These are phyloP conservation scores for Adela reaumurella DNA, from an alignment of 2,888 invertebrate genomes.

Conservation along the genomic window DNA sequence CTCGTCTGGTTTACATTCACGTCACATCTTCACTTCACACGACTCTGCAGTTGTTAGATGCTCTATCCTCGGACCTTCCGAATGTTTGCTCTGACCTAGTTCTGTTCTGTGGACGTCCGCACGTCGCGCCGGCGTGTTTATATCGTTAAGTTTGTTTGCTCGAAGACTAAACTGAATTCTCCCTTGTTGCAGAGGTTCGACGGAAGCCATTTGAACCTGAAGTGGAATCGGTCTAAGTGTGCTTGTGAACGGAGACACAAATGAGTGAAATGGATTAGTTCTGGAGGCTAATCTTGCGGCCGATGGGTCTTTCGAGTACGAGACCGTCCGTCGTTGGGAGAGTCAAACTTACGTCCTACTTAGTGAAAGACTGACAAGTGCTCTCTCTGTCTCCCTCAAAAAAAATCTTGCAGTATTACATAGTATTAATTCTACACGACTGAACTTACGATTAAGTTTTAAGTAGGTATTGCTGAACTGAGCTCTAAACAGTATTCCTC, in stretches of 20 bases:
- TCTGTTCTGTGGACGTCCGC: not conserved
- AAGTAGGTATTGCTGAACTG: not conserved
- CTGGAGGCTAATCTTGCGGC: too few species aligned
- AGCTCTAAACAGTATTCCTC: constrained; percentile 37
- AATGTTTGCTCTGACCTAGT: constrained; percentile 4
- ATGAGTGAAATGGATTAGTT: not conserved
- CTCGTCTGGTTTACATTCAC: too few species aligned
- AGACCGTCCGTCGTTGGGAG: not conserved
- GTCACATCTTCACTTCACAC: too few species aligned
- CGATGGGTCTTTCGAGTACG: not conserved
- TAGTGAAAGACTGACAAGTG: not conserved
- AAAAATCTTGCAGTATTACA: not conserved
- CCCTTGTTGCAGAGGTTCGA: constrained; percentile 33
- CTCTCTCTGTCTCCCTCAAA: not conserved
- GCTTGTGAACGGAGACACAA: constrained; percentile 24
- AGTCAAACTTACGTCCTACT: not conserved
- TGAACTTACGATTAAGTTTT: not conserved
- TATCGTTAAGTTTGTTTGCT: not conserved
- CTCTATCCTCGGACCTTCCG: too few species aligned
- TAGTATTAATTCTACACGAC: not conserved
- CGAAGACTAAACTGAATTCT: constrained; percentile 11
- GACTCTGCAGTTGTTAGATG: too few species aligned
- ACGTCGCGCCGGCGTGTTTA: too few species aligned
- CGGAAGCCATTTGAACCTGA: constrained; percentile 30
- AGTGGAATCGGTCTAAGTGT: constrained; percentile 49